Evolutionary conservation across 1,140 invertebrate species (phyloP).

Genomic region (Drosophila neocordata): DNA sequence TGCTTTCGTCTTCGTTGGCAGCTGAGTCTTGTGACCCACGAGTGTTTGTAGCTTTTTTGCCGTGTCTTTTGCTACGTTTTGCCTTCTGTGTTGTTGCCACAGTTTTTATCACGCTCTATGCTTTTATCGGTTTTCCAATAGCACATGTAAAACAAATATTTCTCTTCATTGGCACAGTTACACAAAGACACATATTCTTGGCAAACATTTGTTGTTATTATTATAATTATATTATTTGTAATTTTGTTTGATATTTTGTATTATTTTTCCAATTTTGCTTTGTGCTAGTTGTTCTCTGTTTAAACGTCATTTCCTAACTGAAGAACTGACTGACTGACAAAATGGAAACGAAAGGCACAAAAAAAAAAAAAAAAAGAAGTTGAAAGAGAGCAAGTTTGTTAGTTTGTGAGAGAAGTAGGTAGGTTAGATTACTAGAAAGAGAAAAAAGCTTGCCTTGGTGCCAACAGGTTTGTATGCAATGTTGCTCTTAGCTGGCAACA

Average conservation of each 20-base stretch:
- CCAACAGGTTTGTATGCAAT: constrained; percentile 35
- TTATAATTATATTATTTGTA: too few relatives aligned
- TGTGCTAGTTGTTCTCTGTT: constrained; percentile 20
- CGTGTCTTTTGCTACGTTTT: constrained; percentile 31
- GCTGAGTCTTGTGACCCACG: constrained; percentile 71
- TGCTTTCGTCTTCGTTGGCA: constrained; percentile 24
- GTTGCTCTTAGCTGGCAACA: constrained; percentile 8
- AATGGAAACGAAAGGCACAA: constrained; percentile 40
- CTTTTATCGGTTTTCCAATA: constrained; percentile 63
- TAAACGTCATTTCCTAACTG: constrained; percentile 38
- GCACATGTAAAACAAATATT: constrained; percentile 5
- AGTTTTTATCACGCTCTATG: constrained; percentile 70
- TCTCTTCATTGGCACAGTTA: constrained; percentile 22
- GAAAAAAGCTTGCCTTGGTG: constrained; percentile 11
- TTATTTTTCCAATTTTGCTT: background rate
- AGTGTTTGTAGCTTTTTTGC: constrained; percentile 48
- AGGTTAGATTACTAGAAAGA: background rate
- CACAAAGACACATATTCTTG: constrained; percentile 41
- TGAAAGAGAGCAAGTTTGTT: constrained; percentile 13
- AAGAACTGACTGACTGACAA: constrained; percentile 50
- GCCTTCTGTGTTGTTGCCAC: constrained; percentile 68
- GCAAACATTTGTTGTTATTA: background rate
- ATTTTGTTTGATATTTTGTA: constrained; percentile 7
- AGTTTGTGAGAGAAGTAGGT: background rate
- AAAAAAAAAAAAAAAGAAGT: constrained; percentile 58